phyloP scores from a whole-genome alignment of 1,140 invertebrate genomes.

The Lepeophtheirus salmonis region DNA sequence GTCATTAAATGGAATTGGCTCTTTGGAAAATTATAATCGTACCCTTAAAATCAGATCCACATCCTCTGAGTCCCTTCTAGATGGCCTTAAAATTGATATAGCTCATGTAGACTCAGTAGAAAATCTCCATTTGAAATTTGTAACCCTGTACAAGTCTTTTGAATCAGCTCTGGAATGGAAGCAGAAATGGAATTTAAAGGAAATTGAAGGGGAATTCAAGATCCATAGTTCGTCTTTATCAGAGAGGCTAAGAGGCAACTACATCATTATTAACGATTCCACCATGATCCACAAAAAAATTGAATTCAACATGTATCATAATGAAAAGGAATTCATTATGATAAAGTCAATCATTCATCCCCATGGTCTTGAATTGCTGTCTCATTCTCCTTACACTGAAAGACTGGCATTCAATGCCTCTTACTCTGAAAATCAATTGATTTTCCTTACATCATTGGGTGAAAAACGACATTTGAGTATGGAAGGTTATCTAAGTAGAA shows the following conservation, averaged over 20 bases:
- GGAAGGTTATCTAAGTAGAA: not conserved
- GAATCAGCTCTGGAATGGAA: not conserved
- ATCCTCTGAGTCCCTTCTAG: not conserved
- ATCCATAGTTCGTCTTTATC: not conserved
- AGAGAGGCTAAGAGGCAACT: not conserved
- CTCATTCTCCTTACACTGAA: not conserved
- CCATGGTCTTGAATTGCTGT: not conserved
- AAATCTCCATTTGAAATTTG: not conserved
- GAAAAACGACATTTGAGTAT: not conserved
- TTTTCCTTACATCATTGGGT: not conserved
- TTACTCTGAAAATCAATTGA: not conserved
- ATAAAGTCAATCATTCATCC: not conserved
- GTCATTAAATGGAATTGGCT: not conserved
- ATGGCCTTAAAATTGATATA: not conserved
- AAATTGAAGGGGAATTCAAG: not conserved
- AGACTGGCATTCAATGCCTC: not conserved
- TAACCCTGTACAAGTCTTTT: not conserved
- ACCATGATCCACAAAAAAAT: not conserved
- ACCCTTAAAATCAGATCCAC: not conserved
- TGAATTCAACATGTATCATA: not conserved
- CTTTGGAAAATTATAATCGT: not conserved
- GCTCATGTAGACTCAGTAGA: not conserved
- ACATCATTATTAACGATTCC: not conserved
- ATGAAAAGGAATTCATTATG: not conserved
- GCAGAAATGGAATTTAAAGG: not conserved